Percentiles rank a stretch among this genome's conserved stretches.
Evolutionary conservation across 2,797 vertebrate genomes (phyloP).

Genomic region (Ctenopoma multispine): DNA sequence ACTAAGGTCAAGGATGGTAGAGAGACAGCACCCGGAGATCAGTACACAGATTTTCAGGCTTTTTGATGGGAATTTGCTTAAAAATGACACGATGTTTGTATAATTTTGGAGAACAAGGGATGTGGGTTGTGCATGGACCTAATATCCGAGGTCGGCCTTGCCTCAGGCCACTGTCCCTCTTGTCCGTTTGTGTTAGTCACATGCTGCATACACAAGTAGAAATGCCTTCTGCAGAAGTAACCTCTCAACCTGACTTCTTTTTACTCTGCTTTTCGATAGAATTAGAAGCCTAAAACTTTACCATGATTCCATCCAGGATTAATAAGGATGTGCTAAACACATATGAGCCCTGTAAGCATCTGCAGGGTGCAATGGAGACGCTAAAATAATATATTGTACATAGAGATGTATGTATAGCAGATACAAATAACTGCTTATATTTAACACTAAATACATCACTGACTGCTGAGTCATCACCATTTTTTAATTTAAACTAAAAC

Average conservation of each 20-base stretch:
- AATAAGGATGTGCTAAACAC: constrained; percentile 51
- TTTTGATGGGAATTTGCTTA: background rate
- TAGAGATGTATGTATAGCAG: background rate
- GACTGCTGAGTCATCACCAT: no score
- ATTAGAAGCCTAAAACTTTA: background rate
- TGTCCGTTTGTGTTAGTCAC: constrained; percentile 57
- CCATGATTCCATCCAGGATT: background rate
- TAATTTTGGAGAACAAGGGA: constrained; percentile 8
- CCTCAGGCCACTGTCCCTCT: constrained; percentile 41
- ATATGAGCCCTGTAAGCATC: constrained; percentile 53
- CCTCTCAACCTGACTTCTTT: constrained; percentile 26
- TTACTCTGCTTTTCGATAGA: constrained; percentile 5
- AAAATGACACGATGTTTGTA: constrained; percentile 15
- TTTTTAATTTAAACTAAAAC: background rate
- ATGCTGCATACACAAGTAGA: constrained; percentile 12
- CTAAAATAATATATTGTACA: constrained; percentile 20
- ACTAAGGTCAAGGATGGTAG: constrained; percentile 57
- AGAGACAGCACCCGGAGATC: constrained; percentile 21
- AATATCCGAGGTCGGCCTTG: constrained; percentile 31
- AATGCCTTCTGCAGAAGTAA: constrained; percentile 36
- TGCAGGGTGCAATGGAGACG: constrained; percentile 7
- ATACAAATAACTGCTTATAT: background rate
- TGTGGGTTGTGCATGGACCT: constrained; percentile 7
- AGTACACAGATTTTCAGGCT: background rate
- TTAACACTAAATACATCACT: background rate